Base-by-base conservation (phyloP, 1,140 invertebrate genomes). In the Chionoecetes opilio region DNA sequence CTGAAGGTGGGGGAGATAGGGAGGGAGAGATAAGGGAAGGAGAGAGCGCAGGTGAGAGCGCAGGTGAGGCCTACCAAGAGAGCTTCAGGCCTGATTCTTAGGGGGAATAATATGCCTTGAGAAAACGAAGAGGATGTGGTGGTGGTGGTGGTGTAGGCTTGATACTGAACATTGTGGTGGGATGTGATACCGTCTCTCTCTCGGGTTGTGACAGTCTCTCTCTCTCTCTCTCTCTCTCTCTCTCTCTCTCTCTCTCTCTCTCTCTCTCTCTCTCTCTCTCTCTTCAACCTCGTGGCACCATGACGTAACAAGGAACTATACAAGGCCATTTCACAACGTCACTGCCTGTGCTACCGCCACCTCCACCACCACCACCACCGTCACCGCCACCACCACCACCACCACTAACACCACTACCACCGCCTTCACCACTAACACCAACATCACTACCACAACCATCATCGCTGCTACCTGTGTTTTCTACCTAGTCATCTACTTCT, bases 241-340 rank as follows among this genome's bases (percentile, higher is more conserved):
- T 87, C 85, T 88, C 32, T 34, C 32, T 88, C 32, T 38, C 32
- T 34, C 31, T 35, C 86, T 88, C 86, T 88, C 86, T 88, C 86
- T 88, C 86, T 88, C 86, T 88, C 86, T 88, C 86, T 75, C 63
- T 75, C 63, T 75, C 63, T 88, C 86, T 88, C 86, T 88, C 86
- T 88, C 86, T 88, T 34, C 37, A 26, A 3, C 86, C 63, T 75
- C 63, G 63, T 75, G 63, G 63, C 63, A 75, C 63, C n/a, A 26
- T 75, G 63, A 75, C 63, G 63, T 75, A 75, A 75, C 63, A 6
- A 75, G 63, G 63, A 75, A 75, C 63, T 75, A 75, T 75, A 75
- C 63, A 75, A 75, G 63, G 63, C 63, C 63, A 75, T 21, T n/a
- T n/a, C n/a, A 26, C 63, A n/a, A 26, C 63, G 63, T 75, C 63